Evolutionary conservation across 2,797 vertebrate species (phyloP).

Genomic region (Squalus acanthias): DNA sequence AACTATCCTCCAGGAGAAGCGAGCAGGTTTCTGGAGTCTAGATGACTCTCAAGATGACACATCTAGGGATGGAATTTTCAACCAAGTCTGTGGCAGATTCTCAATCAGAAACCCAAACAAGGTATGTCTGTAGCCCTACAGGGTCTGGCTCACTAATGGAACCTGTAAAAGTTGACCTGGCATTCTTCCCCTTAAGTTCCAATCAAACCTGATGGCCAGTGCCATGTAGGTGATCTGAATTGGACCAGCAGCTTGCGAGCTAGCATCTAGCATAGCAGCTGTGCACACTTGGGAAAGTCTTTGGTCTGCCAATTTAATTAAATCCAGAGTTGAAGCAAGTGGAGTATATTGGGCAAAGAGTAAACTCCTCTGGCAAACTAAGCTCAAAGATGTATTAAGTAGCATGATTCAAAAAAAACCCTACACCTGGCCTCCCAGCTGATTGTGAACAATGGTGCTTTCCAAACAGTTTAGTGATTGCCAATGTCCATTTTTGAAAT

Average conservation of each 20-base stretch:
- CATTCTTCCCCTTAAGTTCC: no score
- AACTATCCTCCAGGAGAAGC: not conserved
- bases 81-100: not conserved
- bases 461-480: not conserved
- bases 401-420: not conserved
- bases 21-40: not conserved
- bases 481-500: not conserved
- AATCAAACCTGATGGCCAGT: no score
- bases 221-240: no score
- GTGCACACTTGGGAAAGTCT: not conserved
- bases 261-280: not conserved
- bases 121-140: not conserved
- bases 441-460: not conserved
- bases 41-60: not conserved
- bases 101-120: not conserved
- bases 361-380: not conserved
- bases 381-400: not conserved
- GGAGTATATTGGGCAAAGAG: not conserved
- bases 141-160: not conserved
- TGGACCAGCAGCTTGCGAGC: not conserved
- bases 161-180: not conserved
- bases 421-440: not conserved
- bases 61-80: not conserved
- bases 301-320: not conserved
- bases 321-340: not conserved